These are phyloP conservation scores for Clarias gariepinus DNA, from an alignment of 2,113 vertebrate genomes.

Conservation along the genomic window DNA sequence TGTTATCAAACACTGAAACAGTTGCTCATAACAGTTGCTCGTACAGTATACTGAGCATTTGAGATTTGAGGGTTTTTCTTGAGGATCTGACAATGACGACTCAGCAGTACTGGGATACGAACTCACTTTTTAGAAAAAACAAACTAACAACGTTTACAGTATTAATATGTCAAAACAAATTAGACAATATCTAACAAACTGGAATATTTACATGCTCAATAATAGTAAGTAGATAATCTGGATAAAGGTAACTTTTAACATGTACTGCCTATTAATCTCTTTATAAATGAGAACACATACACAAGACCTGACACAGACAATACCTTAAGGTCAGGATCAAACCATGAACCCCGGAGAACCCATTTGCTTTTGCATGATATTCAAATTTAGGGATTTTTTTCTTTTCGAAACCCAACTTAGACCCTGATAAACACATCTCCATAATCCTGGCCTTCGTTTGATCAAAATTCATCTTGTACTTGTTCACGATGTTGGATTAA, in stretches of 20 bases:
- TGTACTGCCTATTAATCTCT: neutral
- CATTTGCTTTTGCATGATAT: neutral
- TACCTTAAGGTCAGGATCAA: neutral
- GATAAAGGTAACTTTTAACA: neutral
- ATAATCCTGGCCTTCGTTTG: neutral
- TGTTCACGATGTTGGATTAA: neutral
- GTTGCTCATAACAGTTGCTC: too few species aligned
- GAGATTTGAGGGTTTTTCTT: too few species aligned
- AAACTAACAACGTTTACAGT: neutral
- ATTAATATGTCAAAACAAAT: neutral
- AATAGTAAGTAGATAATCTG: neutral
- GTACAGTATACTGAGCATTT: too few species aligned
- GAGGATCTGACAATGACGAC: too few species aligned
- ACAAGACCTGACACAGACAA: neutral
- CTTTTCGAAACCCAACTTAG: neutral
- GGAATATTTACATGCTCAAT: neutral
- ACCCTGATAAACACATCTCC: neutral
- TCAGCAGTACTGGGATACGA: neutral
- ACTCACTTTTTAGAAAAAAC: neutral
- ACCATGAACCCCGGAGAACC: too few species aligned
- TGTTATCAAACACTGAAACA: neutral
- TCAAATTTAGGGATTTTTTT: neutral
- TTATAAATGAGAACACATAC: neutral
- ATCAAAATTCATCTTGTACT: neutral
- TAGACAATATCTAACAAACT: too few species aligned